Evolutionary conservation across 35 echinoderm and acorn worm genomes (phyloP).

Genomic region (Strongylocentrotus purpuratus): DNA sequence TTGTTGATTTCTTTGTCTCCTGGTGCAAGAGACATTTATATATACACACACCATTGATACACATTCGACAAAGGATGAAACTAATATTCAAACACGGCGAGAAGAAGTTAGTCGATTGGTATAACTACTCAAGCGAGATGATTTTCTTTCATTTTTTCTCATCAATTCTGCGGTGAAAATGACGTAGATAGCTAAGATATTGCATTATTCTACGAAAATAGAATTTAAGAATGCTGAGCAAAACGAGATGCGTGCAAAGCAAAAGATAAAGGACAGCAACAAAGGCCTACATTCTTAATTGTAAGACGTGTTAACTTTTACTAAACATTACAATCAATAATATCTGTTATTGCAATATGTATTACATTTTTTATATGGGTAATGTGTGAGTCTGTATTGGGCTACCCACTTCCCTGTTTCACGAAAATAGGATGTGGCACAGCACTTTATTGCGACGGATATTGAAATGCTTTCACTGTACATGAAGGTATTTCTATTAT

Average conservation of each 20-base stretch:
- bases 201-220: neutral
- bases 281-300: neutral
- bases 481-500: neutral
- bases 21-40: too few relatives aligned
- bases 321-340: neutral
- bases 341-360: neutral
- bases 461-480: neutral
- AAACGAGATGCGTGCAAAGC: neutral
- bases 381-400: neutral
- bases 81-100: too few relatives aligned
- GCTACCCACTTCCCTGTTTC: neutral
- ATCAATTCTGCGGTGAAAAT: too few relatives aligned
- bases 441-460: neutral
- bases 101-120: too few relatives aligned
- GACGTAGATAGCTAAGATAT: too few relatives aligned
- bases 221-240: neutral
- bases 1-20: too few relatives aligned
- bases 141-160: too few relatives aligned
- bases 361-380: neutral
- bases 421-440: neutral
- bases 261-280: neutral
- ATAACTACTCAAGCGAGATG: too few relatives aligned
- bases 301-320: neutral
- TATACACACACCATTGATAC: too few relatives aligned
- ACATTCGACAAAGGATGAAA: too few relatives aligned